Evolutionary conservation across 1,140 invertebrate genomes (phyloP), one percentile per base, ranked within the genome.

Genomic region (Solenopsis invicta): DNA sequence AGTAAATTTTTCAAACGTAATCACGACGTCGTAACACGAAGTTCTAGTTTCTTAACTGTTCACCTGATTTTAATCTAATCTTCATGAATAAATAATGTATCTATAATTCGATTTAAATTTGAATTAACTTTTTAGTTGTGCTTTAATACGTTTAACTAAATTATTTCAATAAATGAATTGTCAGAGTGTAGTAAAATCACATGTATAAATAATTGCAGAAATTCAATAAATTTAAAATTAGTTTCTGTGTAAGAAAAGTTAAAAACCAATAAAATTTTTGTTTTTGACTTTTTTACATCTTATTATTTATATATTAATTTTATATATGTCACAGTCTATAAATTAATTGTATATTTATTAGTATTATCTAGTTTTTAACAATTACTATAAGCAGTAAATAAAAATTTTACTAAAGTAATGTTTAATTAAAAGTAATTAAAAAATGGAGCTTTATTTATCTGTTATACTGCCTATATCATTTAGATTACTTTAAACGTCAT

Each of bases 51-150:
- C 41, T 72, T 56, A 41, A 54, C 4, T 45, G 34, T 8, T 2
- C 0, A 4, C 10, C n/a, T 24, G 10, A 29, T 72, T 82, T 10
- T 82, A 59, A 59, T 82, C 24, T 72, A 59, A 3, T 1, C 16
- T 48, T 72, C 24, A 82, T 72, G 6, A 50, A 72, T 72, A 59
- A 59, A 59, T 45, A 71, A 61, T 59, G 6, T 52, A 54, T 66
- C 50, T 41, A 52, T 16, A 64, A 41, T 67, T 13, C 10, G 21
- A 0, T 48, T 54, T 41, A 71, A 71, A 41, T 41, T 66, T 56
- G 5, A 81, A 54, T 54, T 10, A 12, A 24, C 13, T 41, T 50
- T 34, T 76, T 0, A n/a, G 0, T 34, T 52, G 6, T 50, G 18
- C 6, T 6, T 13, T 50, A 9, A 61, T 9, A 45, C 10, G 0